Percentiles rank a stretch among this genome's conserved stretches.
These are phyloP conservation scores for Oegoconia quadripuncta DNA, from an alignment of 2,888 invertebrate genomes.

Conservation along the genomic window DNA sequence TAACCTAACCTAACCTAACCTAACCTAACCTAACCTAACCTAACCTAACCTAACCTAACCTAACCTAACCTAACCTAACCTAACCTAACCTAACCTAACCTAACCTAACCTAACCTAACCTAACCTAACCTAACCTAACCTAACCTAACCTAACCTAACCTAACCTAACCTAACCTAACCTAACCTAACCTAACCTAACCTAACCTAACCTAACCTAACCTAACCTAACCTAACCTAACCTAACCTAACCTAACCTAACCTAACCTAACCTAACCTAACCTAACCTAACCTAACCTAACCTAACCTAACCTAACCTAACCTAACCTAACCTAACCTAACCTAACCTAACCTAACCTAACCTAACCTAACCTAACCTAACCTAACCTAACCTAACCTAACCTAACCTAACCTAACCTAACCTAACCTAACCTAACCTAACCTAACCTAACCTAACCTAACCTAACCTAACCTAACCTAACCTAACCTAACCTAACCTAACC, in stretches of 20 bases:
- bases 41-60: slow-evolving; percentile 17
- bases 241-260: slow-evolving; percentile 15
- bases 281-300: slow-evolving; percentile 16
- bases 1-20: slow-evolving; percentile 18
- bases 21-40: slow-evolving; percentile 18
- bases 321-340: slow-evolving; percentile 17
- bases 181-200: slow-evolving; percentile 18
- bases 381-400: slow-evolving; percentile 18
- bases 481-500: slow-evolving; percentile 17
- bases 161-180: slow-evolving; percentile 18
- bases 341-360: slow-evolving; percentile 19
- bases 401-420: slow-evolving; percentile 19
- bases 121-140: slow-evolving; percentile 17
- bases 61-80: slow-evolving; percentile 17
- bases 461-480: slow-evolving; percentile 19
- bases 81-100: slow-evolving; percentile 17
- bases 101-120: slow-evolving; percentile 11
- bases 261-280: slow-evolving; percentile 17
- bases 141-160: slow-evolving; percentile 18
- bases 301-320: slow-evolving; percentile 16
- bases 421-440: slow-evolving; percentile 20
- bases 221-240: slow-evolving; percentile 10
- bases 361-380: slow-evolving; percentile 17
- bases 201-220: slow-evolving; percentile 17
- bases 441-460: slow-evolving; percentile 19